Evolutionary conservation across 2,888 invertebrate genomes (phyloP).

Genomic region (Drosophila cyrtoloma): DNA sequence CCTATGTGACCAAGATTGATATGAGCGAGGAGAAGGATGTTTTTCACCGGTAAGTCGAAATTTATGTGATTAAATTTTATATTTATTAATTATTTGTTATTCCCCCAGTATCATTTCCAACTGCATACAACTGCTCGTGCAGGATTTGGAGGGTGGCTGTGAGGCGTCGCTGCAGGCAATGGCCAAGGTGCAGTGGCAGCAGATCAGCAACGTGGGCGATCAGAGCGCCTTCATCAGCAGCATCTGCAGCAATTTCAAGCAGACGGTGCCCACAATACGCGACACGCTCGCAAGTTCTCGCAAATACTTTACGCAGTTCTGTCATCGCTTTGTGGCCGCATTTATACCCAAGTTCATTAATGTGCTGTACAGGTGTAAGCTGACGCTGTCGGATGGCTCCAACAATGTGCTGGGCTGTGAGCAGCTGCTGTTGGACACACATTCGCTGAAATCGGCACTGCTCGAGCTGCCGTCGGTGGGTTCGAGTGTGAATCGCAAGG

Average conservation of each 20-base stretch:
- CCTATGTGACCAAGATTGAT: constrained; percentile 91
- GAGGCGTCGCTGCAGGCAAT: constrained; percentile 96
- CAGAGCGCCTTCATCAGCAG: constrained; percentile 97
- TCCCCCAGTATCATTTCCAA: constrained; percentile 89
- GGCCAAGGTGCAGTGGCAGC: constrained; percentile 97
- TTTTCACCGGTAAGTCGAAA: constrained; percentile 88
- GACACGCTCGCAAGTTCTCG: constrained; percentile 95
- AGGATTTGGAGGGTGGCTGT: constrained; percentile 97
- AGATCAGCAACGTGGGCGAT: constrained; percentile 97
- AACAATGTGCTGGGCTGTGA: constrained; percentile 93
- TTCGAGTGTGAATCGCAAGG: constrained; percentile 94
- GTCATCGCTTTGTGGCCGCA: constrained; percentile 97
- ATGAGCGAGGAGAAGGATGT: constrained; percentile 94
- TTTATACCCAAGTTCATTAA: constrained; percentile 98
- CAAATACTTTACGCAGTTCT: constrained; percentile 99
- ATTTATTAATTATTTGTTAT: constrained; percentile 2
- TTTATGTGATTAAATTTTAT: background rate
- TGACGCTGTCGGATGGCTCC: constrained; percentile 87
- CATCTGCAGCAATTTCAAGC: constrained; percentile 93
- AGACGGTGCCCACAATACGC: constrained; percentile 94
- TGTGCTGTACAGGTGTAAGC: constrained; percentile 94
- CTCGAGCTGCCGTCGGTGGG: constrained; percentile 97
- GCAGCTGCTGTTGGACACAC: constrained; percentile 96
- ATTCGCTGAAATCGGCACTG: constrained; percentile 96
- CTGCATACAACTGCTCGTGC: constrained; percentile 96